phyloP scores from a whole-genome alignment of 2,888 invertebrate genomes.

The Helleia helle region DNA sequence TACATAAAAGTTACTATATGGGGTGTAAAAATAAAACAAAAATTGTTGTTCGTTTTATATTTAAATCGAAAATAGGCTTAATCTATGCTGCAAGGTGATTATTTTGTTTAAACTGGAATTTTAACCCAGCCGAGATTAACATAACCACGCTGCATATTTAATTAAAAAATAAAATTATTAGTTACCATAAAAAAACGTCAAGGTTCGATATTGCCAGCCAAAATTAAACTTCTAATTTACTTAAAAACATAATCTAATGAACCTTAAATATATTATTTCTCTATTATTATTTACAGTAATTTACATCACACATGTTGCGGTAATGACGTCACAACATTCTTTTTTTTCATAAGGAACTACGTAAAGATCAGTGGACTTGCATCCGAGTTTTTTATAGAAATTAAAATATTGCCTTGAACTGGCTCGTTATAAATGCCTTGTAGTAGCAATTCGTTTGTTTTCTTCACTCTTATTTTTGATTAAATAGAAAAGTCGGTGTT shows the following conservation, averaged over 20 bases:
- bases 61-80: constrained; percentile 70
- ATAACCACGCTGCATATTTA: constrained; percentile 55
- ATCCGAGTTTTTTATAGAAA: constrained; percentile 9
- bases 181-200: constrained; percentile 38
- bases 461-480: no score
- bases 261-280: constrained; percentile 47
- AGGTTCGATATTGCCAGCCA: constrained; percentile 35
- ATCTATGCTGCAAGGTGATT: constrained; percentile 60
- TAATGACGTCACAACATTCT: constrained; percentile 39
- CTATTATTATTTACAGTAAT: constrained; percentile 65
- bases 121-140: constrained; percentile 2
- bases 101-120: background rate
- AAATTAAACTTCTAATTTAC: constrained; percentile 30
- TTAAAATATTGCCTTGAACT: constrained; percentile 5
- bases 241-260: constrained; percentile 39
- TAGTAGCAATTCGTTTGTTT: background rate
- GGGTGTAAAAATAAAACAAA: constrained; percentile 24
- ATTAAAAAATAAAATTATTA: constrained; percentile 32
- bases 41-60: constrained; percentile 41
- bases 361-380: constrained; percentile 25
- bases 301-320: constrained; percentile 64
- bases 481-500: no score
- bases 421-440: constrained; percentile 4
- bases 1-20: no score
- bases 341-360: constrained; percentile 37